Conservation (phyloP, 92 coral and sea anemone species). For the Actinostola sp. region DNA sequence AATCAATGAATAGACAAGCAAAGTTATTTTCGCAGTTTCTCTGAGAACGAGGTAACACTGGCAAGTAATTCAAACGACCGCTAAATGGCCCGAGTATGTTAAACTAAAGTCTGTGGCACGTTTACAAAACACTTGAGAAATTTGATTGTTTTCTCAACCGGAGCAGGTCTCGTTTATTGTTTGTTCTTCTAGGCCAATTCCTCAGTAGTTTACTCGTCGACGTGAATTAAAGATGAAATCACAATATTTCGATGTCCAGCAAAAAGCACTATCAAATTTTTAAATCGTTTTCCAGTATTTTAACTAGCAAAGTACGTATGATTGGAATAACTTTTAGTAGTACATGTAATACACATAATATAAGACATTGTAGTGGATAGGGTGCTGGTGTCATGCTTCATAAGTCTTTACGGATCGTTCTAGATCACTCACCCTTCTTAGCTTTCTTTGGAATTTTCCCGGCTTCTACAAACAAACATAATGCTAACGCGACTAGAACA, state of each 20-base stretch:
- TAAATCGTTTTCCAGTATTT: too few relatives aligned
- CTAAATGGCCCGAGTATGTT: too few relatives aligned
- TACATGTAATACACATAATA: not conserved
- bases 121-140: not conserved
- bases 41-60: too few relatives aligned
- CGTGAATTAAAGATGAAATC: not conserved
- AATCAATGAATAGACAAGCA: too few relatives aligned
- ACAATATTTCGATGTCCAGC: too few relatives aligned
- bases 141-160: not conserved
- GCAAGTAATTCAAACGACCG: too few relatives aligned
- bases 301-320: too few relatives aligned
- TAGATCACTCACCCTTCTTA: slow-evolving; percentile 53
- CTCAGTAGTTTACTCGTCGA: not conserved
- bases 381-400: not conserved
- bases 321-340: too few relatives aligned
- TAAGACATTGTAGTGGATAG: not conserved
- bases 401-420: slow-evolving; percentile 15
- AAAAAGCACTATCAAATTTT: too few relatives aligned
- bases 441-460: slow-evolving; percentile 67
- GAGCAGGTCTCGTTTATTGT: not conserved
- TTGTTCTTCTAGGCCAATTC: not conserved
- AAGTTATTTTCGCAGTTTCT: too few relatives aligned
- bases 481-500: slow-evolving; percentile 60
- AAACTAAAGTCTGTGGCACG: not conserved
- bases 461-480: slow-evolving; percentile 62